Percentiles rank a stretch among this genome's conserved stretches.
Evolutionary conservation across 2,797 vertebrate species (phyloP).

Genomic region (Sternarchorhynchus goeldii): DNA sequence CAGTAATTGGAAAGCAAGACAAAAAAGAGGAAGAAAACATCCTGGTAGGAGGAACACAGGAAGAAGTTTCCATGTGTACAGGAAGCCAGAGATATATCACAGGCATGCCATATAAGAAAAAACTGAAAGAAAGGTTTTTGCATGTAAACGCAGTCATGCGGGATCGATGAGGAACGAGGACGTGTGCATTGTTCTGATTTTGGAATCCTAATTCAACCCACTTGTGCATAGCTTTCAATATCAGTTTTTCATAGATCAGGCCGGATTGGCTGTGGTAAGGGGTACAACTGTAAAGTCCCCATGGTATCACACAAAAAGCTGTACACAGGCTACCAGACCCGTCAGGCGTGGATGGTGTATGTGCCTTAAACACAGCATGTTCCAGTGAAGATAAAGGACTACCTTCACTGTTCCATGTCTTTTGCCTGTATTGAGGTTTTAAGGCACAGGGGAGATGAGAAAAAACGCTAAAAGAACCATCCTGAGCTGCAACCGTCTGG

Average conservation of each 20-base stretch:
- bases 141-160: not conserved
- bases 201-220: constrained; percentile 6
- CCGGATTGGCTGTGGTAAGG: no score
- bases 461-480: constrained; percentile 7
- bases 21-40: constrained; percentile 32
- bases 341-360: not conserved
- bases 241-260: not conserved
- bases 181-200: not conserved
- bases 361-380: constrained; percentile 22
- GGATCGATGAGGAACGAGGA: not conserved
- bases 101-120: not conserved
- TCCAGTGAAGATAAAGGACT: constrained; percentile 13
- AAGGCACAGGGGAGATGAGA: constrained; percentile 3
- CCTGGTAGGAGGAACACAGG: constrained; percentile 5
- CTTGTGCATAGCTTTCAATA: not conserved
- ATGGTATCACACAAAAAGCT: not conserved
- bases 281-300: not conserved
- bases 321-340: not conserved
- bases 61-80: constrained; percentile 30
- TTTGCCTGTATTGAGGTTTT: constrained; percentile 44
- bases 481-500: constrained; percentile 27
- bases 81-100: constrained; percentile 32
- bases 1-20: constrained; percentile 56
- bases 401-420: not conserved
- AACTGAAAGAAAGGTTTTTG: not conserved